phyloP scores from a whole-genome alignment of 2,888 invertebrate genomes.

The Drosophila rubida region DNA sequence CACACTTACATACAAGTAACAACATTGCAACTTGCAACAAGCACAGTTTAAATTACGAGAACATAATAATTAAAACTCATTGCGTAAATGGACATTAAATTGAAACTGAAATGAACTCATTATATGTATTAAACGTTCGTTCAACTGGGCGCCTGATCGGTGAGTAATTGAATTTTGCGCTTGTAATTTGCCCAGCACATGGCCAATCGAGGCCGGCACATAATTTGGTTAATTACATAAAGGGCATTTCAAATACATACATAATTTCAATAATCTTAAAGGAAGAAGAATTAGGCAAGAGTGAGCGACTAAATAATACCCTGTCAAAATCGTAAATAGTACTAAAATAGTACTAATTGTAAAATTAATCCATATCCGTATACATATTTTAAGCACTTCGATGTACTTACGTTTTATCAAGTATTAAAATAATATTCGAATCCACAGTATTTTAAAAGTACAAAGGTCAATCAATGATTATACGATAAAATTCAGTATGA shows the following conservation, averaged over 20 bases:
- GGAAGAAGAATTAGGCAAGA: neutral
- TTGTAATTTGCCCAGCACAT: conserved; percentile 34
- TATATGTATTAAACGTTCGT: neutral
- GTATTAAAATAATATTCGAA: neutral
- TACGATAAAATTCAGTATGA: conserved; percentile 24
- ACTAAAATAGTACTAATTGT: neutral
- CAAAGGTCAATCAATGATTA: conserved; percentile 11
- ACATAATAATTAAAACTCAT: conserved; percentile 23
- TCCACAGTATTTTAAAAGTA: conserved; percentile 19
- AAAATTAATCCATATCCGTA: no score
- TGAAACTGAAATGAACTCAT: conserved; percentile 25
- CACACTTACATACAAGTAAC: conserved; percentile 25
- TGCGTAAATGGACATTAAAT: conserved; percentile 17
- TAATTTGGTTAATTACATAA: conserved; percentile 48
- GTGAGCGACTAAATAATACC: neutral
- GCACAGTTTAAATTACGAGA: conserved; percentile 23
- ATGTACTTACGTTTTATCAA: no score
- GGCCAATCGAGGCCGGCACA: conserved; percentile 9
- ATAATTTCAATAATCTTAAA: conserved; percentile 12
- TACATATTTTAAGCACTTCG: no score
- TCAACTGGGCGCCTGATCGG: conserved; percentile 19
- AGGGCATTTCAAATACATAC: conserved; percentile 30
- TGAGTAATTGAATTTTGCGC: conserved; percentile 33
- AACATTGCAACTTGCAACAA: conserved; percentile 15
- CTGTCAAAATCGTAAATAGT: neutral